Base-by-base conservation (phyloP, 2,797 vertebrate genomes). In the Manis crassicaudata region DNA sequence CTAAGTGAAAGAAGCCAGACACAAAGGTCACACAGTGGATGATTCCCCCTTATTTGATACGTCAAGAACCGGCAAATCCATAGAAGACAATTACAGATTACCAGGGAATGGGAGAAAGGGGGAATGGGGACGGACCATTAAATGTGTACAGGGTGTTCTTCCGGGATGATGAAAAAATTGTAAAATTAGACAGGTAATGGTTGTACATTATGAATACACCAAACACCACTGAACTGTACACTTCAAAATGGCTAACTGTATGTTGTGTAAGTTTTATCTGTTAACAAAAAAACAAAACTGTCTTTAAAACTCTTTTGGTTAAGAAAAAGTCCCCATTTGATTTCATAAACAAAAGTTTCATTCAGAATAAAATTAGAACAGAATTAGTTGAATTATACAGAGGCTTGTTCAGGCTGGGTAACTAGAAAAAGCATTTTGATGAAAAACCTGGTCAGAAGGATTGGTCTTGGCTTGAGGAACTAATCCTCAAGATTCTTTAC, bases 291-390 rank as follows among this genome's bases (percentile, higher is more conserved):
- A 63, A 35, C 32, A n/a, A 68, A 56, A 29, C 27, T 17, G n/a
- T 88, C 67, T 52, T 90, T 75, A 93, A 83, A 87, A 96, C 63
- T 65, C 40, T 20, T 72, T 93, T 77, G 35, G 50, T 84, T 84
- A 80, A 86, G 90, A 73, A 81, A 82, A 92, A 60, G 27, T 43
- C 40, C 75, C 18, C n/a, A 70, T 46, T 63, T 95, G 86, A 89
- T 72, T 90, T 90, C 77, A 3, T 90, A 81, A 95, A 58, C 0
- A 72, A 46, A 88, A 85, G 80, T 86, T 77, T 81, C 77, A 75
- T n/a, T 21, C 46, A 84, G 27, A 27, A 54, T 50, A 88, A n/a
- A 89, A 76, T 86, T 54, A 83, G n/a, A 88, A 81, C 46, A 46
- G 46, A 46, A 46, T 46, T 46, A 20, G 65, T 32, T 12, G 32